Evolutionary conservation across 1,140 invertebrate species (phyloP).

Genomic region (Orussus abietinus): DNA sequence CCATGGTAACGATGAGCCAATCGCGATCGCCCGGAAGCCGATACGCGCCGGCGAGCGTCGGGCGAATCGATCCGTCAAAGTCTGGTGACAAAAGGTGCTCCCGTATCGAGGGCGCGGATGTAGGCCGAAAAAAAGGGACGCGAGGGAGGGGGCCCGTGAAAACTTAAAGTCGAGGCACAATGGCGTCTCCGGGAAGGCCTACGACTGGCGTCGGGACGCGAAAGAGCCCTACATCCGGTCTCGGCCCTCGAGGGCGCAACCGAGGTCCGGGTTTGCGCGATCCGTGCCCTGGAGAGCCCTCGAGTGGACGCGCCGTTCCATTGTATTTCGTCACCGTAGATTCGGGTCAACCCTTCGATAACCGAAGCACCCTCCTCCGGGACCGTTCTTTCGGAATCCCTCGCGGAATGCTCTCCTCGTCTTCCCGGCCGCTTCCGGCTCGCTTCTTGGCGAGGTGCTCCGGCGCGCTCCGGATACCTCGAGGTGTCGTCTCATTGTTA

Average conservation of each 20-base stretch:
- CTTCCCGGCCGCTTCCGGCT: constrained; percentile 7
- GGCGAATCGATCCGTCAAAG: constrained; percentile 7
- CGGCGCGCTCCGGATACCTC: no score
- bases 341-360: constrained; percentile 24
- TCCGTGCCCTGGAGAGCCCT: constrained; percentile 17
- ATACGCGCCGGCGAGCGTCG: constrained; percentile 3
- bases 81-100: not conserved
- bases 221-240: constrained; percentile 25
- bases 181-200: constrained; percentile 28
- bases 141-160: constrained; percentile 18
- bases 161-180: constrained; percentile 35
- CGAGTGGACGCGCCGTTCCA: constrained; percentile 15
- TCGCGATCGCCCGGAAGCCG: constrained; percentile 1
- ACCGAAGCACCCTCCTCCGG: no score
- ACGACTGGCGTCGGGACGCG: not conserved
- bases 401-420: constrained; percentile 5
- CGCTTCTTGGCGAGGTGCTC: no score
- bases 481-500: constrained; percentile 18
- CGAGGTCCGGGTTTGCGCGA: no score
- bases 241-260: no score
- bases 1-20: no score
- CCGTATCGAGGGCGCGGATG: constrained; percentile 1
- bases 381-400: no score
- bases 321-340: constrained; percentile 22
- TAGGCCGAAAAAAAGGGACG: not conserved